Percentiles rank a stretch among this genome's conserved stretches.
Evolutionary conservation across 1,140 invertebrate genomes (phyloP).

Genomic region (Ectropis grisescens): DNA sequence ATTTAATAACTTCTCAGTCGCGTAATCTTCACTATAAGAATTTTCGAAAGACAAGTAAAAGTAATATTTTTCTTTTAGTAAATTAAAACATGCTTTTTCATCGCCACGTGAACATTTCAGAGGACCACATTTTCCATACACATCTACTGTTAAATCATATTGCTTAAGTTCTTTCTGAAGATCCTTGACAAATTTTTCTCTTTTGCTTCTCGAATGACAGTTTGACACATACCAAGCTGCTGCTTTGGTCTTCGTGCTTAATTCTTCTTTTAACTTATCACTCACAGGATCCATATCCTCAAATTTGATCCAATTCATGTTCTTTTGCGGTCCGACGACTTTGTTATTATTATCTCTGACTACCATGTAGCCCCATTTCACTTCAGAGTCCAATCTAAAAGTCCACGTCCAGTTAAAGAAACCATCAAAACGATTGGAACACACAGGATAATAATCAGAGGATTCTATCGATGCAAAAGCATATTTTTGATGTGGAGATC

Average conservation of each 20-base stretch:
- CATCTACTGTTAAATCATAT: conserved; percentile 68
- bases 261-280: conserved; percentile 31
- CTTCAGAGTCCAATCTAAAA: conserved; percentile 75
- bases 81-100: conserved; percentile 48
- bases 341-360: conserved; percentile 35
- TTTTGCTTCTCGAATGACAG: conserved; percentile 69
- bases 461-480: conserved; percentile 51
- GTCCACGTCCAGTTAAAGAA: conserved; percentile 77
- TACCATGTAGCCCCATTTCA: conserved; percentile 69
- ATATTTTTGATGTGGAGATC: conserved; percentile 42
- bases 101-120: conserved; percentile 33
- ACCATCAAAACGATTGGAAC: conserved; percentile 37
- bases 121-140: conserved; percentile 77
- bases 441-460: conserved; percentile 42
- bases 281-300: conserved; percentile 45
- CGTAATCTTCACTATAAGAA: conserved; percentile 73
- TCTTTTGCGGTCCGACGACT: conserved; percentile 38
- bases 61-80: conserved; percentile 70
- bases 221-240: conserved; percentile 79
- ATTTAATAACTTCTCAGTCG: conserved; percentile 76
- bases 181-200: conserved; percentile 71
- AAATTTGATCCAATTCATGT: conserved; percentile 41
- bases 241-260: conserved; percentile 60
- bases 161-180: conserved; percentile 69
- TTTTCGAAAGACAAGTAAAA: conserved; percentile 84